A percentile compares a stretch with the other conserved stretches of the same genome.
These are phyloP conservation scores for Pipra filicauda DNA, from an alignment of 2,113 vertebrate genomes.

Conservation along the genomic window DNA sequence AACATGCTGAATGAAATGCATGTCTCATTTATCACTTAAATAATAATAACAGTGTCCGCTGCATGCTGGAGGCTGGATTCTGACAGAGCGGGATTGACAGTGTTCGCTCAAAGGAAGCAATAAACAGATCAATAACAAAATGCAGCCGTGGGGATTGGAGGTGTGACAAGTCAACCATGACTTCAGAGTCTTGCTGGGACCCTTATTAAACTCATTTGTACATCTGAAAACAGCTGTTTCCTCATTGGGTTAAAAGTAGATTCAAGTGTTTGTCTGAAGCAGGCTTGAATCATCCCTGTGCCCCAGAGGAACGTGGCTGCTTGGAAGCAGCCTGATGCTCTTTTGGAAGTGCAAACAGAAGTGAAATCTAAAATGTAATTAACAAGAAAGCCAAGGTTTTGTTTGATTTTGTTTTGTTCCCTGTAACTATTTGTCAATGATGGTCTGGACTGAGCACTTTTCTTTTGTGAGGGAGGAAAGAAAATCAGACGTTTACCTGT, in stretches of 20 bases:
- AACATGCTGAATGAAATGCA: constrained; percentile 47
- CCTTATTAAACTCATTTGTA: constrained; percentile 67
- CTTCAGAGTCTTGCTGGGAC: constrained; percentile 45
- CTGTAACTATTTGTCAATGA: not conserved
- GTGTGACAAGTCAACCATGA: constrained; percentile 52
- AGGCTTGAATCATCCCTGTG: not conserved
- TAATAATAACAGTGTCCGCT: constrained; percentile 34
- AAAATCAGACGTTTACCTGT: not conserved
- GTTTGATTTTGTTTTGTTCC: not conserved
- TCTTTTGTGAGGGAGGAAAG: not conserved
- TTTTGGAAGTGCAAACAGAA: not conserved
- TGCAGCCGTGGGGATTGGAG: not conserved
- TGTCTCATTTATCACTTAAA: constrained; percentile 66
- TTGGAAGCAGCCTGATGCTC: not conserved
- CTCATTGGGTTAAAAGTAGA: constrained; percentile 26
- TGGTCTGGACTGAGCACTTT: not conserved
- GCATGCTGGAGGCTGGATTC: constrained; percentile 9
- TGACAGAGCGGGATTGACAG: constrained; percentile 36
- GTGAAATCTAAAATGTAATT: not conserved
- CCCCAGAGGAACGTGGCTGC: not conserved
- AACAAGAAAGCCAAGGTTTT: not conserved
- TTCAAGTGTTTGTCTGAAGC: not conserved
- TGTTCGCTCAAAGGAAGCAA: constrained; percentile 37
- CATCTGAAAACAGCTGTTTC: constrained; percentile 28
- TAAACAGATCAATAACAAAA: constrained; percentile 69